phyloP scores from a whole-genome alignment of 2,113 vertebrate genomes.

The Pituophis catenifer region DNA sequence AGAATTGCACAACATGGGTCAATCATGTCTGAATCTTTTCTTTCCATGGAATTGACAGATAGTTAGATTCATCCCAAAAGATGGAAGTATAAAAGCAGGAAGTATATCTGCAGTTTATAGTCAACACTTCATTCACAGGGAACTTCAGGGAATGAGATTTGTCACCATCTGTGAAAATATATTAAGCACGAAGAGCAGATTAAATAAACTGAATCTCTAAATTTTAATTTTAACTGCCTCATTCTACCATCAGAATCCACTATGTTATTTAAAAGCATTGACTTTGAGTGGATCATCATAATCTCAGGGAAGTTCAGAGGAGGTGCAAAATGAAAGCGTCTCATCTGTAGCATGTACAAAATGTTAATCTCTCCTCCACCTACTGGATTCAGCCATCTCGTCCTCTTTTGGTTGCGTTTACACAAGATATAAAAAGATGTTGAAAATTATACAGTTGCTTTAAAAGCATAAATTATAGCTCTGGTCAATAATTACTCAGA shows the following conservation, averaged over 20 bases:
- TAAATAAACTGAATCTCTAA: background rate
- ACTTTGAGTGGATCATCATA: background rate
- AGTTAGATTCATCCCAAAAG: background rate
- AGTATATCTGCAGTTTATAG: background rate
- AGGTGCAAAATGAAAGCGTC: background rate
- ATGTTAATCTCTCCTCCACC: slow-evolving; percentile 18
- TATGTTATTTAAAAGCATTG: background rate
- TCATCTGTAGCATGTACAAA: background rate
- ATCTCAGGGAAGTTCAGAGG: background rate
- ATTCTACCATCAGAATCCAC: background rate
- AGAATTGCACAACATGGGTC: background rate
- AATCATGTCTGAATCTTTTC: background rate
- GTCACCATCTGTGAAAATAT: background rate
- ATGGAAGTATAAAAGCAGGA: background rate
- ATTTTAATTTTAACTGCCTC: background rate
- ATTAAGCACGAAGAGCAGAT: background rate
- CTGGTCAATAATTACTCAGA: slow-evolving; percentile 44
- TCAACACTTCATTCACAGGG: background rate
- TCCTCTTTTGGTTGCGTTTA: slow-evolving; percentile 60
- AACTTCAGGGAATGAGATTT: background rate
- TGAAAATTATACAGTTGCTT: slow-evolving; percentile 32
- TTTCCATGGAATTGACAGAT: background rate
- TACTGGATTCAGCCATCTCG: slow-evolving; percentile 4
- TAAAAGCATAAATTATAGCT: slow-evolving; percentile 38
- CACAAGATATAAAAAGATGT: slow-evolving; percentile 52